Evolutionary conservation across 2,797 vertebrate species (phyloP), one percentile per base, ranked within the genome.

Genomic region (Gephyroberyx darwinii): DNA sequence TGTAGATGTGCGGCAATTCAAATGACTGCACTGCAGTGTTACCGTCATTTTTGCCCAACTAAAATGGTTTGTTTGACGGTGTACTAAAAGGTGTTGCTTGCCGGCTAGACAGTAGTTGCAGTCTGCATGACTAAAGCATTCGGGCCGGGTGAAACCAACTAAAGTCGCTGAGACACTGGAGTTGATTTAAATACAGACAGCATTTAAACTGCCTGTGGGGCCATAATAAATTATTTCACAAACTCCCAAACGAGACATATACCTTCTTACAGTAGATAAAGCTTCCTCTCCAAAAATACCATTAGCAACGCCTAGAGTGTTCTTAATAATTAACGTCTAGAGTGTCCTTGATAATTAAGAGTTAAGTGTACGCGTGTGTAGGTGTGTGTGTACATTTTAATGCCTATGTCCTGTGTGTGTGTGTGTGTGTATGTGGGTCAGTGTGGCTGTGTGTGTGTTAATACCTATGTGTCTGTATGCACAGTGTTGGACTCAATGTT

Each of bases 331-430:
- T 85, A 78, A 91, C 90, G 84, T 85, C 77, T 74, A 45, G 76
- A 83, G 86, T 83, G 84, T 84, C 78, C 83, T 41, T 83, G 85
- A 91, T 92, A 91, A 92, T 92, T 90, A 92, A 88, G 86, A 88
- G 87, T 89, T 88, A 91, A 89, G 82, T 80, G 79, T 77, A 79
- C 22, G 60, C 22, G 7, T 52, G 77, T 61, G 61, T 35, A 8
- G 5, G 61, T 51, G 30, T 35, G 61, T 50, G 69, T 31, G 19
- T 54, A 52, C 14, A 51, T 52, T 17, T 53, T 30, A 41, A 17
- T 54, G 51, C 16, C 17, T 0, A 39, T 1, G 22, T 62, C 14
- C 48, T 10, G 26, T 64, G 61, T 35, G 60, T 12, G 5, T 17
- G 30, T 63, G 47, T 63, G 78, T 80, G 26, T 26, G 26, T 26